phyloP scores from a whole-genome alignment of 2,888 invertebrate species.

The Agrotis segetum region DNA sequence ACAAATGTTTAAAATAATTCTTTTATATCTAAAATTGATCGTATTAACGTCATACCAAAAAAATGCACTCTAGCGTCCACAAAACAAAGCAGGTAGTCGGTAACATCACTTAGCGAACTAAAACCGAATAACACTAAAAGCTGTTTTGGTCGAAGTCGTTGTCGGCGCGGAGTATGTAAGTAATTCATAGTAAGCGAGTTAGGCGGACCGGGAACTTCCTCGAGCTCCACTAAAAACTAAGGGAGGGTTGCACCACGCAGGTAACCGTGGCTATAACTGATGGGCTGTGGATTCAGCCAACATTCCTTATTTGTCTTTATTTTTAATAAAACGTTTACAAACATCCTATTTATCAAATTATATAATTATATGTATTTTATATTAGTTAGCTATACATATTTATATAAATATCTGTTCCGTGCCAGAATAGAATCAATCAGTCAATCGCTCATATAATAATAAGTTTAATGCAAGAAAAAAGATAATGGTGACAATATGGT shows the following conservation, averaged over 20 bases:
- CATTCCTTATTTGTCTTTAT: too few species aligned
- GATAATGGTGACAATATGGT: too few species aligned
- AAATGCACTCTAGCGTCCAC: conserved; percentile 2
- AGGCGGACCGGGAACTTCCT: conserved; percentile 45
- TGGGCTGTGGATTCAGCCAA: neutral
- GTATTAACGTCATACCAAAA: neutral
- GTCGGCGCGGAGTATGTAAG: conserved; percentile 60
- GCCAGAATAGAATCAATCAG: too few species aligned
- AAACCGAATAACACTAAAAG: conserved; percentile 71
- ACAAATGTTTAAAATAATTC: too few species aligned
- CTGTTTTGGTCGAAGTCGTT: conserved; percentile 63
- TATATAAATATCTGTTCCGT: too few species aligned
- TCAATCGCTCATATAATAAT: too few species aligned
- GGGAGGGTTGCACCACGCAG: conserved; percentile 9
- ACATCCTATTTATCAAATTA: too few species aligned
- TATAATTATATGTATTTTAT: too few species aligned
- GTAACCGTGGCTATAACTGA: conserved; percentile 17
- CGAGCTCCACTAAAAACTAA: conserved; percentile 58
- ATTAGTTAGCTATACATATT: too few species aligned
- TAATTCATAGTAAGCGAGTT: conserved; percentile 65
- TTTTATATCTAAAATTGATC: too few species aligned
- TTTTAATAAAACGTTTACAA: too few species aligned
- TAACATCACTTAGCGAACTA: conserved; percentile 51
- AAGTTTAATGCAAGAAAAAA: too few species aligned
- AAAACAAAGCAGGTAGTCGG: conserved; percentile 51